Evolutionary conservation across 2,888 invertebrate genomes (phyloP), one percentile per base, ranked within the genome.

Genomic region (Cataglyphis rosenhaueri): DNA sequence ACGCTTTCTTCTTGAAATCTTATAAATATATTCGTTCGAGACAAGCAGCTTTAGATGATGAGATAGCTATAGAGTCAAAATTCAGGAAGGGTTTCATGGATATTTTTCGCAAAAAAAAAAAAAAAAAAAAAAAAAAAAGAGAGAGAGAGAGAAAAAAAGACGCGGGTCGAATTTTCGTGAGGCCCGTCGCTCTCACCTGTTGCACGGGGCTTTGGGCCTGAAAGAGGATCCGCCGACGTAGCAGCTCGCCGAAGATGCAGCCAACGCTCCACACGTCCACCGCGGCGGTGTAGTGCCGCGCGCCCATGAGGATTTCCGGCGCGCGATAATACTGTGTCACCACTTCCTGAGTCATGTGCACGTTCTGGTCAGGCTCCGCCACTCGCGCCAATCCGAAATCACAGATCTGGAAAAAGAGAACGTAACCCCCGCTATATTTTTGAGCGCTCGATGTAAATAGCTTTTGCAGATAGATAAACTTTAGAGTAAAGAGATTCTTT

Each of bases 251-350:
- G 94, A 99, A 99, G 95, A 99, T 99, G 95, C 99, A 99, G 66
- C 99, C 99, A 65, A 99, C 99, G 62, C 99, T 99, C 99, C 99
- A 99, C 78, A 99, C 98, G 95, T 99, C 99, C 65, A 99, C 98
- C 5, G 99, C 98, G 12, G 98, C 98, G 9, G 98, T 97, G 95
- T 99, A 99, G 94, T 99, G 99, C 92, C 98, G 97, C 44, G 99
- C 99, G 44, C 99, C 99, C 99, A 99, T 99, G 85, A 99, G 96
- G 92, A 99, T 98, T 95, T 99, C 99, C 0, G 99, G 99, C 32
- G 99, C 99, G 88, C 99, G 97, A 95, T 99, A 99, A 95, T 99
- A 99, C 96, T 99, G 99, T 89, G 99, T 99, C 86, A 99, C 99
- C 86, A 99, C 99, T 95, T 99, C 99, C 95, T 99, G 99, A 52